phyloP scores from a whole-genome alignment of 2,888 invertebrate species.

The Tenthredo distinguenda region DNA sequence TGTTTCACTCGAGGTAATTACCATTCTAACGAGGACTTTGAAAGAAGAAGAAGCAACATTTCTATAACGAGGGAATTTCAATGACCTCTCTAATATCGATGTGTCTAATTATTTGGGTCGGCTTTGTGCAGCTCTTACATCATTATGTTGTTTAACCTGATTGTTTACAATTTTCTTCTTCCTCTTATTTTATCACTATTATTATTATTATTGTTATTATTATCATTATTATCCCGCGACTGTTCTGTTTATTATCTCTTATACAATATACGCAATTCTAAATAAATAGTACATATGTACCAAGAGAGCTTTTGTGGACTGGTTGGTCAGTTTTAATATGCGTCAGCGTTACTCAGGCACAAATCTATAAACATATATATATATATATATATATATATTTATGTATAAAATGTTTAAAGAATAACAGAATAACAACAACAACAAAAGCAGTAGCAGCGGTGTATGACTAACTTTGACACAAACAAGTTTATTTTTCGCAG shows the following conservation, averaged over 20 bases:
- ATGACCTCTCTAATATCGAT: constrained; percentile 5
- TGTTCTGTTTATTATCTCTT: neutral
- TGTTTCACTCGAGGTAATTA: constrained; percentile 6
- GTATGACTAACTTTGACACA: neutral
- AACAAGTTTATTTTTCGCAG: constrained; percentile 41
- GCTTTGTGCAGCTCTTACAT: neutral
- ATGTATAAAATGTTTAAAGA: neutral
- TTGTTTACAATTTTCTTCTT: neutral
- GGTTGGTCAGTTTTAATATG: neutral
- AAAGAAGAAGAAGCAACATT: neutral
- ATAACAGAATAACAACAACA: neutral
- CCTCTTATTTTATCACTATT: neutral
- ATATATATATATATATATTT: neutral
- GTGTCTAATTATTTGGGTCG: neutral
- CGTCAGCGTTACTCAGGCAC: constrained; percentile 34
- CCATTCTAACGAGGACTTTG: neutral
- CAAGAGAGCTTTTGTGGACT: neutral
- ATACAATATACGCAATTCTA: neutral
- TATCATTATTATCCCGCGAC: neutral
- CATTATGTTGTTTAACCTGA: neutral
- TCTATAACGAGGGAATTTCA: constrained; percentile 34
- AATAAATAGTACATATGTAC: neutral
- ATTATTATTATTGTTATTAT: neutral
- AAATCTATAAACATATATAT: neutral
- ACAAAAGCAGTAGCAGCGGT: neutral